These are phyloP conservation scores for Drosophila leonis DNA, from an alignment of 2,888 invertebrate species.

Conservation along the genomic window DNA sequence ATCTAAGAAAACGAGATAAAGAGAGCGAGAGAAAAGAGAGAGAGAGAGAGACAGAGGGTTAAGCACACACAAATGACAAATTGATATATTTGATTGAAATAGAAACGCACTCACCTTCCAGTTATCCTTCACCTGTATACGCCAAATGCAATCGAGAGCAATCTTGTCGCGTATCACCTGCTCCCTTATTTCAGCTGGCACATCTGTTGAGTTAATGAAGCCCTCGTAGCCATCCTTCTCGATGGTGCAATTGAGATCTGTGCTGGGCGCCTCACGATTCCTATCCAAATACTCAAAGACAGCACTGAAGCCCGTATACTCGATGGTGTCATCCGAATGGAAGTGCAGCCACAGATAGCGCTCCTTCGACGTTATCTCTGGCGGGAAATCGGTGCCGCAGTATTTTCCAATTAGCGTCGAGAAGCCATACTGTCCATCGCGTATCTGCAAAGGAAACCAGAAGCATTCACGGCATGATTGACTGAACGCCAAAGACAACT, in stretches of 20 bases:
- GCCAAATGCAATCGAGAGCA: conserved; percentile 91
- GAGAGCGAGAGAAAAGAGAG: neutral
- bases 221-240: conserved; percentile 87
- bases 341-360: conserved; percentile 92
- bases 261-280: conserved; percentile 86
- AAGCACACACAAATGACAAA: conserved; percentile 9
- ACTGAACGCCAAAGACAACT: neutral
- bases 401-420: conserved; percentile 88
- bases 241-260: conserved; percentile 87
- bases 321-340: conserved; percentile 92
- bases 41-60: neutral
- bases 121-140: conserved; percentile 88
- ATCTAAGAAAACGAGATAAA: conserved; percentile 86
- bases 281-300: conserved; percentile 89
- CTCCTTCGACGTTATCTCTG: conserved; percentile 90
- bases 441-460: conserved; percentile 85
- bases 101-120: conserved; percentile 87
- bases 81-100: conserved; percentile 1
- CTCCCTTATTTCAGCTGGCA: conserved; percentile 86
- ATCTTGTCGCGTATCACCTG: conserved; percentile 87
- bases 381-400: conserved; percentile 91
- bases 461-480: conserved; percentile 9
- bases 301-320: conserved; percentile 92
- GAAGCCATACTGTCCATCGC: conserved; percentile 93
- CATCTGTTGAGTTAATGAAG: conserved; percentile 87